A percentile compares a stretch with the other conserved stretches of the same genome.
phyloP scores from a whole-genome alignment of 2,113 vertebrate genomes.

The Colaptes auratus region DNA sequence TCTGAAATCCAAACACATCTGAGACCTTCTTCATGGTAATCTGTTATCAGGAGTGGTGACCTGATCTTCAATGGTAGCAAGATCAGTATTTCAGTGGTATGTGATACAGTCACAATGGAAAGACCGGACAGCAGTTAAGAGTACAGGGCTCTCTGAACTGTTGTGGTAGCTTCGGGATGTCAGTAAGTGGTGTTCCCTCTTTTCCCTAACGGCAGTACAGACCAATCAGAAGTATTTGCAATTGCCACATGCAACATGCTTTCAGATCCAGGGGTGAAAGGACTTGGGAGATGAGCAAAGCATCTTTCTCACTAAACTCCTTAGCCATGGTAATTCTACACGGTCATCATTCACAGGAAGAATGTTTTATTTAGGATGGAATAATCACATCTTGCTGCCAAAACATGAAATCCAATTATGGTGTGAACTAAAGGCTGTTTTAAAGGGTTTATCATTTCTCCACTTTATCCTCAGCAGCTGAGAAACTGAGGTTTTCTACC shows the following conservation, averaged over 20 bases:
- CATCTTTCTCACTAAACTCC: constrained; percentile 51
- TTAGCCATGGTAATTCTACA: constrained; percentile 69
- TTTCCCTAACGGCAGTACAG: neutral
- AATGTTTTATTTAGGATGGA: constrained; percentile 57
- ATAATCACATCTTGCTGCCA: constrained; percentile 64
- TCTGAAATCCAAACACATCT: neutral
- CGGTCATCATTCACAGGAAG: constrained; percentile 60
- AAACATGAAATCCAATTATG: constrained; percentile 73
- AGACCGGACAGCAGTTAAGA: neutral
- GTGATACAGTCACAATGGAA: neutral
- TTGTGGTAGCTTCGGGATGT: neutral
- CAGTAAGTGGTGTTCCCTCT: neutral
- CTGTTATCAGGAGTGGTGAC: neutral
- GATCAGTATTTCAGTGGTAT: neutral
- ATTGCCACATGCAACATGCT: neutral
- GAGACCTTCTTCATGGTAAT: neutral
- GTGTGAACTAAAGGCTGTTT: constrained; percentile 60
- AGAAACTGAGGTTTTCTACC: neutral
- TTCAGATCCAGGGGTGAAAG: neutral
- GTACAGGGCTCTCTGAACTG: neutral
- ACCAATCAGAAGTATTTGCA: neutral
- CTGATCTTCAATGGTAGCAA: neutral
- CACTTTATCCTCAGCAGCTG: constrained; percentile 37
- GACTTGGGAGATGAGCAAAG: constrained; percentile 13
- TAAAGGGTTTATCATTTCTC: constrained; percentile 51